phyloP scores from a whole-genome alignment of 2,888 invertebrate species.

The Drosophila melanocephala region DNA sequence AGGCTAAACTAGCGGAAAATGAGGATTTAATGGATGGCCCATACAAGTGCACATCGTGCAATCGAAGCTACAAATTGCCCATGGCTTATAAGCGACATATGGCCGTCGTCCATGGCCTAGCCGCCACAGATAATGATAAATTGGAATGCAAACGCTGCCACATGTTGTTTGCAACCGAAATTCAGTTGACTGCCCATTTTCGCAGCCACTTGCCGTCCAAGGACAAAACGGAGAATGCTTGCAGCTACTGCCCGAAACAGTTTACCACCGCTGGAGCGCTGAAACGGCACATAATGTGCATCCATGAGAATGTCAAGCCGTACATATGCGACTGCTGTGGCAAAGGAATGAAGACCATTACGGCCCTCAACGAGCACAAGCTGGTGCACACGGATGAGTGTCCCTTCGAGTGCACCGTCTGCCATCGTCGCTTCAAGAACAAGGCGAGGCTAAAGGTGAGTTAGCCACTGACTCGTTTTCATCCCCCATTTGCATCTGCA shows the following conservation, averaged over 20 bases:
- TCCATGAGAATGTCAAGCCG: conserved; percentile 84
- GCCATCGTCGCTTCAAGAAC: conserved; percentile 84
- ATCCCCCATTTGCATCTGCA: no score
- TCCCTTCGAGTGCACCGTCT: conserved; percentile 85
- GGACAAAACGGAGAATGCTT: conserved; percentile 61
- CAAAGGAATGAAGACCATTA: conserved; percentile 85
- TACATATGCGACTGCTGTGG: conserved; percentile 86
- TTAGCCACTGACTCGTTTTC: neutral
- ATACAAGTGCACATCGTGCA: conserved; percentile 52
- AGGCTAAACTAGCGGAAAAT: neutral
- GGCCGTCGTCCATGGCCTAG: conserved; percentile 53
- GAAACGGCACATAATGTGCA: conserved; percentile 75
- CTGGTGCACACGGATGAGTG: conserved; percentile 86
- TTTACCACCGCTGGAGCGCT: conserved; percentile 73
- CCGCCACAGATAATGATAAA: conserved; percentile 41
- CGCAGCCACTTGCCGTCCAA: conserved; percentile 68
- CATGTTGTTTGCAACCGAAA: conserved; percentile 47
- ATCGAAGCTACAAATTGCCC: conserved; percentile 53
- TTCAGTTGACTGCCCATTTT: conserved; percentile 56
- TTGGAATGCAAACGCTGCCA: conserved; percentile 61
- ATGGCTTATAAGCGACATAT: conserved; percentile 66
- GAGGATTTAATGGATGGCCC: conserved; percentile 3
- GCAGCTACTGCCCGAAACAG: conserved; percentile 71
- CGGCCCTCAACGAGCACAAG: conserved; percentile 86
- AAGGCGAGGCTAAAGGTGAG: conserved; percentile 82